Conservation (phyloP, 2,888 invertebrate species). For the Drosophila austrosaltans region DNA sequence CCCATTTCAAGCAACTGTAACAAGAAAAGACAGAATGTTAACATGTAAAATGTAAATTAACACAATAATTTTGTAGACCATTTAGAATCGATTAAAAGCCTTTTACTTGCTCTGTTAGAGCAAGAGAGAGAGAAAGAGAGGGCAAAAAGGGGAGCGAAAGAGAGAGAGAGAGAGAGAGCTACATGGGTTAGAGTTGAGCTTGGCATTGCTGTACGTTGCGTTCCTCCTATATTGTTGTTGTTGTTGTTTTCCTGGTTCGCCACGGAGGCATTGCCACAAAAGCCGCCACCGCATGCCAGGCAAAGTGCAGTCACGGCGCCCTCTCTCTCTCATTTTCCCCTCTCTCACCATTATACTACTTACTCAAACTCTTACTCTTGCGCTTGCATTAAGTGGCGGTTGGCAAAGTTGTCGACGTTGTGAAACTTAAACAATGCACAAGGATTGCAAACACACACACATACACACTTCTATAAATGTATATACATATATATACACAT, state of each 20-base stretch:
- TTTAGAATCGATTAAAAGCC: constrained; percentile 75
- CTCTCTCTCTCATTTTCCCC: neutral
- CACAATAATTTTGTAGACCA: constrained; percentile 66
- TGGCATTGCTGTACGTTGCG: constrained; percentile 29
- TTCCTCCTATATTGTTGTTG: constrained; percentile 26
- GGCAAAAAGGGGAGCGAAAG: constrained; percentile 18
- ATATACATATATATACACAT: neutral
- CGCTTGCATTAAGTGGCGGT: constrained; percentile 74
- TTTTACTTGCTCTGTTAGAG: constrained; percentile 60
- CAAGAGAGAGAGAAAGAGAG: constrained; percentile 34
- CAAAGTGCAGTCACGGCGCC: constrained; percentile 60
- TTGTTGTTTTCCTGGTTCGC: constrained; percentile 64
- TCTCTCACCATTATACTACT: neutral
- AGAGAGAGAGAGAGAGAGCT: constrained; percentile 35
- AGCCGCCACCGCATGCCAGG: constrained; percentile 67
- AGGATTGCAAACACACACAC: constrained; percentile 22
- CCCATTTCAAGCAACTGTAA: neutral
- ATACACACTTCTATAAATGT: neutral
- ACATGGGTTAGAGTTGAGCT: neutral
- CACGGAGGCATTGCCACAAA: constrained; percentile 64
- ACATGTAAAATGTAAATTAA: constrained; percentile 43
- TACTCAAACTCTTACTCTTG: constrained; percentile 31
- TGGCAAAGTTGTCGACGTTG: constrained; percentile 73
- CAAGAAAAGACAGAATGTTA: constrained; percentile 31
- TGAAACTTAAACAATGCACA: constrained; percentile 70